phyloP scores from a whole-genome alignment of 2,797 vertebrate species.

The Chrosomus eos region DNA sequence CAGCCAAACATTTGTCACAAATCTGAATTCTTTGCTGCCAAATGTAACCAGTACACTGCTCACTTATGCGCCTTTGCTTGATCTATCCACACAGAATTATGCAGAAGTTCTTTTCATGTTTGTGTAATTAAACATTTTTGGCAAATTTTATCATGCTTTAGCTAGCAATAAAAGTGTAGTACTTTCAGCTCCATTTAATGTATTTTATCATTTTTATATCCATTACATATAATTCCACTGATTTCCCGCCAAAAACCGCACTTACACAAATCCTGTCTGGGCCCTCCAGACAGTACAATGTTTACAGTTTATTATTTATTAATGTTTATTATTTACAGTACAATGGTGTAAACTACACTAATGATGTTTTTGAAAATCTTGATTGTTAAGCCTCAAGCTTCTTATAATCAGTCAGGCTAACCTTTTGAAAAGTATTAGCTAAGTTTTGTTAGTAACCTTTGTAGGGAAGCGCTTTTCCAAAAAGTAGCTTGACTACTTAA shows the following conservation, averaged over 20 bases:
- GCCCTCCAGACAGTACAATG: too few species aligned
- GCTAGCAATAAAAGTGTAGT: background rate
- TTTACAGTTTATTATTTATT: too few species aligned
- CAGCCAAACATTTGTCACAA: background rate
- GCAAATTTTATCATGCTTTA: background rate
- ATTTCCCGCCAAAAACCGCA: background rate
- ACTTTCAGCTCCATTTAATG: background rate
- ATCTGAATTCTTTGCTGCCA: background rate
- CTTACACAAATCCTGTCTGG: background rate
- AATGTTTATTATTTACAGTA: background rate
- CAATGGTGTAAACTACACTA: background rate
- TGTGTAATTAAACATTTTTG: background rate
- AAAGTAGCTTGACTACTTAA: background rate
- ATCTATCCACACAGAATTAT: background rate
- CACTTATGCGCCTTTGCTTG: background rate
- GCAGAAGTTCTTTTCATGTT: background rate
- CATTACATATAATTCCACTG: background rate
- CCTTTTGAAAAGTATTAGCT: background rate
- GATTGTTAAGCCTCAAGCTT: background rate
- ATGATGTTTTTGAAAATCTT: background rate
- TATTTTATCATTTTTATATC: background rate
- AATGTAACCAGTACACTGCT: conserved; percentile 10
- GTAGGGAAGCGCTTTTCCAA: background rate
- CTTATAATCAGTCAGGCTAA: background rate
- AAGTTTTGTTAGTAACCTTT: background rate